Percentiles rank a stretch among this genome's conserved stretches.
Conservation (phyloP, 2,113 vertebrate species). For the Hippolais icterina region DNA sequence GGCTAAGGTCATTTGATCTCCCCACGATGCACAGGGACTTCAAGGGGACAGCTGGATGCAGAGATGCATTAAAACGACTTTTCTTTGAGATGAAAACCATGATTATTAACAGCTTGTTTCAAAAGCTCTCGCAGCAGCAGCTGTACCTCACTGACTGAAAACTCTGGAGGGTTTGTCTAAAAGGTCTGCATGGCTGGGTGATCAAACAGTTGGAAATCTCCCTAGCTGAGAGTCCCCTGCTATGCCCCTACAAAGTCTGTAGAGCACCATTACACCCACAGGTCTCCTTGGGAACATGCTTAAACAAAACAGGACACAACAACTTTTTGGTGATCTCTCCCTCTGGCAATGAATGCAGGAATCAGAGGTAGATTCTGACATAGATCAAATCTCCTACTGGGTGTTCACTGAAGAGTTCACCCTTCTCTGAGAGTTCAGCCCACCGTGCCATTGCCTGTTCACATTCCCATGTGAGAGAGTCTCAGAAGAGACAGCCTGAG, state of each 20-base stretch:
- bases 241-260: neutral
- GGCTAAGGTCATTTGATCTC: conserved; percentile 23
- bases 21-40: neutral
- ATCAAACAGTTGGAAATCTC: neutral
- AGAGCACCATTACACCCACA: neutral
- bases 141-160: neutral
- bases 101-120: conserved; percentile 15
- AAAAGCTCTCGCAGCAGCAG: neutral
- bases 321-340: neutral
- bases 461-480: neutral
- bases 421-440: neutral
- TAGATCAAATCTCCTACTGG: no score
- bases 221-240: neutral
- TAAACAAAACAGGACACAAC: neutral
- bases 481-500: neutral
- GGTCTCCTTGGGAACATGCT: neutral
- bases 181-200: neutral
- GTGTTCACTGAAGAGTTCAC: neutral
- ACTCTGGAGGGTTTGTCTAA: neutral
- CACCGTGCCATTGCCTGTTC: neutral
- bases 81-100: neutral
- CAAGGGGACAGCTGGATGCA: conserved; percentile 34
- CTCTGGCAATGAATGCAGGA: neutral
- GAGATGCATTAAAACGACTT: neutral
- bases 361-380: neutral